Percentiles rank a stretch among this genome's conserved stretches.
phyloP scores from a whole-genome alignment of 92 coral and sea anemone species.

The Nematostella vectensis region DNA sequence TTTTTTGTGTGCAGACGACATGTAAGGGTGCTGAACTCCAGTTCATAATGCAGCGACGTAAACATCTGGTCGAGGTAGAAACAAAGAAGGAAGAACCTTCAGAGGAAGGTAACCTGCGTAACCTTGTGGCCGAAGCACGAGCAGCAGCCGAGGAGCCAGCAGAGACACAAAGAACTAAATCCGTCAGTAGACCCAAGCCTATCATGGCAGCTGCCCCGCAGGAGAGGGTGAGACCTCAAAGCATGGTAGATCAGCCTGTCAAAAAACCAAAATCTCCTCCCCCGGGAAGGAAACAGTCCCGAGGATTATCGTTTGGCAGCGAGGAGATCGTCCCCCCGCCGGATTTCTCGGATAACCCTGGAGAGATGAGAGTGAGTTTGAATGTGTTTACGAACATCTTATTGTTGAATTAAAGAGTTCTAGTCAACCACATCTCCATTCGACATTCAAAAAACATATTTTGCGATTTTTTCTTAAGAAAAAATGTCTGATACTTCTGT shows the following conservation, averaged over 20 bases:
- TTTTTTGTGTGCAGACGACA: constrained; percentile 28
- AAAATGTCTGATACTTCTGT: too few species aligned
- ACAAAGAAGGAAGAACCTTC: constrained; percentile 16
- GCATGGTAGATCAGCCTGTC: constrained; percentile 19
- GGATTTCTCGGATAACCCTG: constrained; percentile 39
- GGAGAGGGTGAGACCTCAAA: constrained; percentile 61
- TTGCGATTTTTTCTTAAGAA: too few species aligned
- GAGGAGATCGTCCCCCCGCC: constrained; percentile 62
- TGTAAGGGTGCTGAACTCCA: constrained; percentile 62
- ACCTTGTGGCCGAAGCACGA: constrained; percentile 59
- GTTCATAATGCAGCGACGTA: constrained; percentile 80
- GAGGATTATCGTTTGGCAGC: constrained; percentile 28
- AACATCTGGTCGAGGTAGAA: constrained; percentile 49
- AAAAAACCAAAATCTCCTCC: constrained; percentile 9
- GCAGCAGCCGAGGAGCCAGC: constrained; percentile 20
- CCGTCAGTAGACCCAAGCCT: constrained; percentile 17
- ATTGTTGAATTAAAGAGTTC: too few species aligned
- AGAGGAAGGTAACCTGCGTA: constrained; percentile 48
- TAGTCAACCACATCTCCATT: too few species aligned
- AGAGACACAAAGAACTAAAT: neutral
- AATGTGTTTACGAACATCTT: too few species aligned
- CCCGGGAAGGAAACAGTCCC: constrained; percentile 16
- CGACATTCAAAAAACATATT: too few species aligned
- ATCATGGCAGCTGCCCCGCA: constrained; percentile 41
- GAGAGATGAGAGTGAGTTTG: too few species aligned